Base-by-base conservation (phyloP, 2,888 invertebrate genomes). In the Octodonta nipae region DNA sequence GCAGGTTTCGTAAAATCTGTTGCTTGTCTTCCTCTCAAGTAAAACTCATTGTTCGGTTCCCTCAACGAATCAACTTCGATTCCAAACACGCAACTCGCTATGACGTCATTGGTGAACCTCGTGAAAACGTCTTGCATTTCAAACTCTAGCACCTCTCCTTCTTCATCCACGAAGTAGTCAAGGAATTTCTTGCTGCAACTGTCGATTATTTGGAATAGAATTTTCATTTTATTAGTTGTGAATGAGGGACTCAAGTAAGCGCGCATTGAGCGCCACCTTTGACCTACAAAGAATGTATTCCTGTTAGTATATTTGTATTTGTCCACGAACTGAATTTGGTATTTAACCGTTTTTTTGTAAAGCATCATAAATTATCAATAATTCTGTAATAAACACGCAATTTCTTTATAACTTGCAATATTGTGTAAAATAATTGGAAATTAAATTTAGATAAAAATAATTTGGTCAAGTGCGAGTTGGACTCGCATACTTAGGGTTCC, bases 171-270 rank as follows among this genome's bases (percentile, higher is more conserved):
- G 22, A 22, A 22, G 22, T 3, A 22, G 22, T 11, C 11, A 3
- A 11, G 10, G 22, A 22, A 22, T 11, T 2, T 4, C 22, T 4
- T n/a, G 22, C 22, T 11, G 22, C 11, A 22, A 3, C 11, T 11
- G 22, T 11, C 11, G 2, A 22, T 22, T 11, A 10, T n/a, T 11
- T 22, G 22, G 22, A 22, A 22, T n/a, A 22, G 22, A n/a, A 22
- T 11, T 11, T 11, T 22, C 22, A 22, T 48, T 51, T 30, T 60
- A 62, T 11, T 22, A 12, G 8, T 22, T n/a, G 15, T n/a, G 15
- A 29, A 15, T 3, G n/a, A 10, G 22, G 22, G 22, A 11, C 10
- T 22, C 10, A 22, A 11, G n/a, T 10, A 10, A 11, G 22, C 2
- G 22, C 22, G 22, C 22, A 22, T 22, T 4, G n/a, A n/a, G 3